Evolutionary conservation across 2,797 vertebrate genomes (phyloP).

Genomic region (Phyllotis vaccarum): DNA sequence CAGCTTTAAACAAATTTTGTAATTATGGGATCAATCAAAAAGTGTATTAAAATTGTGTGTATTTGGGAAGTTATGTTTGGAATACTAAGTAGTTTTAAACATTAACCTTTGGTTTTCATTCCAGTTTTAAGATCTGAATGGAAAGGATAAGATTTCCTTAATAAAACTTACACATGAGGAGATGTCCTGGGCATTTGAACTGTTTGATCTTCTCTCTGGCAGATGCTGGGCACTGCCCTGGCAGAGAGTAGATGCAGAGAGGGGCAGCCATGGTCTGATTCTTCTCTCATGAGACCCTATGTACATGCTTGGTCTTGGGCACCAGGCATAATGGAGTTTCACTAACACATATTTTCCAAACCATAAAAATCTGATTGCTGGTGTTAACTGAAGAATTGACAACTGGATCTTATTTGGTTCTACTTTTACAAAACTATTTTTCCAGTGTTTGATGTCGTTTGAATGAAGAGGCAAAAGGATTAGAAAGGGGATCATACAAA

Average conservation of each 20-base stretch:
- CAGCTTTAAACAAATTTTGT: slow-evolving; percentile 95
- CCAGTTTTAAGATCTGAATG: slow-evolving; percentile 50
- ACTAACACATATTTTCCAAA: not conserved
- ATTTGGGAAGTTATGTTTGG: slow-evolving; percentile 77
- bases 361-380: not conserved
- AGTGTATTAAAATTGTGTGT: slow-evolving; percentile 86
- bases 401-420: not conserved
- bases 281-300: not conserved
- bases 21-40: slow-evolving; percentile 92
- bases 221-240: not conserved
- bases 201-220: slow-evolving; percentile 39
- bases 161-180: slow-evolving; percentile 8
- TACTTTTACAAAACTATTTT: slow-evolving; percentile 41
- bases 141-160: slow-evolving; percentile 43
- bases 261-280: not conserved
- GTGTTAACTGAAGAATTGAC: slow-evolving; percentile 8
- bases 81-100: slow-evolving; percentile 86
- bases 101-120: slow-evolving; percentile 63
- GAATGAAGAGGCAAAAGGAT: not conserved
- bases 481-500: not conserved
- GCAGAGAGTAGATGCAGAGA: not conserved
- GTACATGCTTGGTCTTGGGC: not conserved
- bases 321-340: not conserved
- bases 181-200: not conserved
- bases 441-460: not conserved